Evolutionary conservation across 2,113 vertebrate genomes (phyloP).

Genomic region (Neolamprologus hecqui): DNA sequence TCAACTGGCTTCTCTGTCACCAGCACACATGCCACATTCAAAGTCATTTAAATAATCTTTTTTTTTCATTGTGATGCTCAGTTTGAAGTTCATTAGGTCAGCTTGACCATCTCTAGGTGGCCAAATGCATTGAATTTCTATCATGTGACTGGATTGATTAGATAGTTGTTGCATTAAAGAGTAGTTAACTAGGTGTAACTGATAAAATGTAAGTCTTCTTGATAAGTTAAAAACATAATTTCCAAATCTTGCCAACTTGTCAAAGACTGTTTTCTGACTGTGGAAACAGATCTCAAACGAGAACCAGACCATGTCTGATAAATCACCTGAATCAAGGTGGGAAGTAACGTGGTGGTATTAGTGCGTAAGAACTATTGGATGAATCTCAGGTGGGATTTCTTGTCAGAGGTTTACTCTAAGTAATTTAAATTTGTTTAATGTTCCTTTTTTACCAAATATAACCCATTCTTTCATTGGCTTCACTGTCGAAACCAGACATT

Average conservation of each 20-base stretch:
- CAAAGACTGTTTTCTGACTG: background rate
- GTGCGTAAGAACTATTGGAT: background rate
- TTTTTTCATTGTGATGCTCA: background rate
- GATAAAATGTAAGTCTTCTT: background rate
- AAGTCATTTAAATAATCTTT: background rate
- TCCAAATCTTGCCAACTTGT: background rate
- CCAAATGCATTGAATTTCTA: background rate
- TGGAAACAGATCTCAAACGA: background rate
- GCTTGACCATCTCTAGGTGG: background rate
- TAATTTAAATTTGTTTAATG: background rate
- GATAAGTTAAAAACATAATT: background rate
- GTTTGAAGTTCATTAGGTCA: background rate
- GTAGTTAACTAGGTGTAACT: background rate
- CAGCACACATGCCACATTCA: background rate
- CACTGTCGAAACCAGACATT: background rate
- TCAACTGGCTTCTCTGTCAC: background rate
- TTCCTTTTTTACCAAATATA: background rate
- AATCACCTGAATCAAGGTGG: background rate
- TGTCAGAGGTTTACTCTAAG: background rate
- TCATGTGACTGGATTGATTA: background rate
- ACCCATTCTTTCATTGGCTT: background rate
- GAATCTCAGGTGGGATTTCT: background rate
- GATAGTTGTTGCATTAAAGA: background rate
- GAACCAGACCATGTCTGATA: background rate
- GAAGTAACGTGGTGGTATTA: background rate